These are phyloP conservation scores for Euplexia lucipara DNA, from an alignment of 2,888 invertebrate species.

Conservation along the genomic window DNA sequence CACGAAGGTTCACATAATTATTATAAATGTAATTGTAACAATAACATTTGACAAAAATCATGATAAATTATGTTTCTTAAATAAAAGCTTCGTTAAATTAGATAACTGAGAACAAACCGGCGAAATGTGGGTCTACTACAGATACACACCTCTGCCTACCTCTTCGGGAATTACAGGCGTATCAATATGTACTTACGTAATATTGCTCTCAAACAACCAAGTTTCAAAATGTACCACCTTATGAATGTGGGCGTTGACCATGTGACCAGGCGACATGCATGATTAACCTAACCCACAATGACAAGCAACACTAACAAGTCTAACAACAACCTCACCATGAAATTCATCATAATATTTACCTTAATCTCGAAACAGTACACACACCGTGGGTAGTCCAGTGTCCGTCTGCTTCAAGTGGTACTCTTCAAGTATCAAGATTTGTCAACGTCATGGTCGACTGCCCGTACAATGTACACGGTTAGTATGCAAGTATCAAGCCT, in stretches of 20 bases:
- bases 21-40: too few species aligned
- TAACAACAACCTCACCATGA: constrained; percentile 16
- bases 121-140: too few species aligned
- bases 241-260: constrained; percentile 15
- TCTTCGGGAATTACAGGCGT: too few species aligned
- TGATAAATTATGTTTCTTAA: too few species aligned
- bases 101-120: too few species aligned
- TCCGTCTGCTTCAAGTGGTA: constrained; percentile 28
- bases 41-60: too few species aligned
- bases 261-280: background rate
- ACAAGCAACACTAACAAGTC: constrained; percentile 41
- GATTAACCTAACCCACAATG: constrained; percentile 13
- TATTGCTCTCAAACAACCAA: background rate
- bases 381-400: constrained; percentile 3
- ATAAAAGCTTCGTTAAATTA: too few species aligned
- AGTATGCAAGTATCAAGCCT: constrained; percentile 20
- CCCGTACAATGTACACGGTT: background rate
- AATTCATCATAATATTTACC: constrained; percentile 51
- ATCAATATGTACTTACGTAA: too few species aligned
- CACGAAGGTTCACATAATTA: too few species aligned
- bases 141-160: too few species aligned
- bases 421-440: constrained; percentile 33
- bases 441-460: constrained; percentile 13
- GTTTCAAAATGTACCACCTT: too few species aligned
- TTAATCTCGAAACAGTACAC: constrained; percentile 41